Percentiles rank a stretch among this genome's conserved stretches.
These are phyloP conservation scores for Gorsachius magnificus DNA, from an alignment of 2,797 vertebrate species.

Conservation along the genomic window DNA sequence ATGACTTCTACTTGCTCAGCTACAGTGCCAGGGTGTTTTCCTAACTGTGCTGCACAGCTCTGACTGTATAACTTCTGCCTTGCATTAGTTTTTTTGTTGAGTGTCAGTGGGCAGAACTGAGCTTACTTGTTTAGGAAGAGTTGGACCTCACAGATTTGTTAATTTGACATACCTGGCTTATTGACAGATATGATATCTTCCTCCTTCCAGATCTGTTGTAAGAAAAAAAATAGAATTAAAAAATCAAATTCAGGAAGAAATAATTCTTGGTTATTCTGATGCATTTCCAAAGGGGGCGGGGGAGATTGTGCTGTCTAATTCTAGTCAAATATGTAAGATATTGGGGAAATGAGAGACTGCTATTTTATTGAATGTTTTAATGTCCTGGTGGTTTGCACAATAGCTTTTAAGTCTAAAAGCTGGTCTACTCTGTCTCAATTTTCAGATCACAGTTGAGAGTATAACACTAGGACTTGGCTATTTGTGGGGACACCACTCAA, in stretches of 20 bases:
- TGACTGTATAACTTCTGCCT: not conserved
- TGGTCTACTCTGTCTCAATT: not conserved
- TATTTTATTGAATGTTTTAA: not conserved
- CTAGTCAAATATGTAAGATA: not conserved
- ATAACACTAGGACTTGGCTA: not conserved
- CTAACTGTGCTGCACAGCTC: not conserved
- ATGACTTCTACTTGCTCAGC: not conserved
- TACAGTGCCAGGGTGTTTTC: not conserved
- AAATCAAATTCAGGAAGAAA: not conserved
- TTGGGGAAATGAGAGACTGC: not conserved
- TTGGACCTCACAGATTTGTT: not conserved
- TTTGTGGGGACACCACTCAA: not conserved
- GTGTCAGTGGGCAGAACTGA: not conserved
- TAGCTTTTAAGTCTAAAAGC: not conserved
- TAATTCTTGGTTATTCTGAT: not conserved
- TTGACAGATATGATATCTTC: not conserved
- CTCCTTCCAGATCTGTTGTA: not conserved
- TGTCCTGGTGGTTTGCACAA: not conserved
- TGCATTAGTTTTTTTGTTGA: not conserved
- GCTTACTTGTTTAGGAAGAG: not conserved
- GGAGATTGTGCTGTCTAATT: not conserved
- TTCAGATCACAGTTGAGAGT: not conserved
- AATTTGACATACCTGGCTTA: not conserved
- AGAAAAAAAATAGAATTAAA: not conserved
- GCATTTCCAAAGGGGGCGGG: not conserved